These are phyloP conservation scores for Charanyca ferruginea DNA, from an alignment of 2,888 invertebrate genomes.

Conservation along the genomic window DNA sequence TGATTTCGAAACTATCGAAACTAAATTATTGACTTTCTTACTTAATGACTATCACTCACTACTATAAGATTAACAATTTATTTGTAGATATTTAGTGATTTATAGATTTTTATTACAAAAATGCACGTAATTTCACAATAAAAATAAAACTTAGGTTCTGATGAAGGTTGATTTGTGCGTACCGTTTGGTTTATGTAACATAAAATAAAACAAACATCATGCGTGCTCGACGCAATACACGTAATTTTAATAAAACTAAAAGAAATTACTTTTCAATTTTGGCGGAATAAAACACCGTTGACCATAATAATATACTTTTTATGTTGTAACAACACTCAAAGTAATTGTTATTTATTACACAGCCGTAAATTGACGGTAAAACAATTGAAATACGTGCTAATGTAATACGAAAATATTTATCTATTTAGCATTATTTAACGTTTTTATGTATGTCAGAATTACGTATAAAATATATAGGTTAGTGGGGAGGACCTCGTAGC, in stretches of 20 bases:
- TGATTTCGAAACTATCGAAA: neutral
- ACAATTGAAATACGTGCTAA: conserved; percentile 32
- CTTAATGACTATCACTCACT: no score
- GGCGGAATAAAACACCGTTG: conserved; percentile 30
- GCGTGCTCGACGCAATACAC: conserved; percentile 19
- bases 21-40: no score
- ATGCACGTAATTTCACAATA: neutral
- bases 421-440: conserved; percentile 35
- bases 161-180: conserved; percentile 28
- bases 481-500: no score
- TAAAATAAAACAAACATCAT: conserved; percentile 36
- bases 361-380: conserved; percentile 48
- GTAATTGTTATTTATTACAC: conserved; percentile 44
- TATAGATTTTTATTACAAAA: conserved; percentile 1
- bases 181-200: conserved; percentile 19
- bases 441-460: conserved; percentile 4
- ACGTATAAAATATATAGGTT: conserved; percentile 11
- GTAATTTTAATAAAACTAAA: conserved; percentile 39
- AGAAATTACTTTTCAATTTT: conserved; percentile 28
- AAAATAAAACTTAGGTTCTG: neutral
- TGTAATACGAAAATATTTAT: conserved; percentile 26
- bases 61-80: no score
- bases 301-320: conserved; percentile 42
- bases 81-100: no score
- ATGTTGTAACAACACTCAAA: conserved; percentile 41